Conservation (phyloP, 1,140 invertebrate species). For the Bradysia coprophila region DNA sequence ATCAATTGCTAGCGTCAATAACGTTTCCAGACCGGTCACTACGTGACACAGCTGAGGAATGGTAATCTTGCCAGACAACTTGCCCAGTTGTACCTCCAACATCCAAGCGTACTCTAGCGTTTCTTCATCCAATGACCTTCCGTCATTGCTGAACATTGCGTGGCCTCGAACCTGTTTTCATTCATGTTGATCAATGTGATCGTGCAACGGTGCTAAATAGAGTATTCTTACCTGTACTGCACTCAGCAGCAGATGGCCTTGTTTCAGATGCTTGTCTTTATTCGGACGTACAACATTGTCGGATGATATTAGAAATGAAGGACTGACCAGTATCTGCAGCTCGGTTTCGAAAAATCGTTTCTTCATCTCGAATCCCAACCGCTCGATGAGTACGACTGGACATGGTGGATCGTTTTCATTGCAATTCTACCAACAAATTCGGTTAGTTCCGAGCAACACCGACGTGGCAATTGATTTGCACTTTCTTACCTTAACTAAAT, state of each 20-base stretch:
- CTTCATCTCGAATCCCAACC: slow-evolving; percentile 92
- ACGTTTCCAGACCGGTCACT: slow-evolving; percentile 71
- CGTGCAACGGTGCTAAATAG: slow-evolving; percentile 4
- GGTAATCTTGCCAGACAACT: slow-evolving; percentile 60
- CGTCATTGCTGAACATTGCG: slow-evolving; percentile 91
- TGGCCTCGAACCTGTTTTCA: slow-evolving; percentile 60
- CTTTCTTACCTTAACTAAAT: slow-evolving; percentile 52
- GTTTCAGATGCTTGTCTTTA: slow-evolving; percentile 59
- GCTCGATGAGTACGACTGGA: slow-evolving; percentile 74
- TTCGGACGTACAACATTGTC: slow-evolving; percentile 45
- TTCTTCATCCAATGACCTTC: slow-evolving; percentile 74
- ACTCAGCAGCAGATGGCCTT: slow-evolving; percentile 78
- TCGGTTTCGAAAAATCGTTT: slow-evolving; percentile 82
- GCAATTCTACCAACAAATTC: slow-evolving; percentile 45
- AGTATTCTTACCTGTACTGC: slow-evolving; percentile 50
- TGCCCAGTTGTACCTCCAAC: slow-evolving; percentile 64
- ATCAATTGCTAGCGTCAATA: slow-evolving; percentile 69
- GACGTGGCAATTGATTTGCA: not conserved
- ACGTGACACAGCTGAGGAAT: slow-evolving; percentile 70
- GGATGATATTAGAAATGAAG: slow-evolving; percentile 61
- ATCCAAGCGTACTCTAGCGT: slow-evolving; percentile 95
- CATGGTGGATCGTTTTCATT: slow-evolving; percentile 72
- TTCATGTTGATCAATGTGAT: too few species aligned
- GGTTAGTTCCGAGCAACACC: not conserved
- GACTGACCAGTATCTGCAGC: slow-evolving; percentile 78